Evolutionary conservation across 2,113 vertebrate species (phyloP).

Genomic region (Eretmochelys imbricata): DNA sequence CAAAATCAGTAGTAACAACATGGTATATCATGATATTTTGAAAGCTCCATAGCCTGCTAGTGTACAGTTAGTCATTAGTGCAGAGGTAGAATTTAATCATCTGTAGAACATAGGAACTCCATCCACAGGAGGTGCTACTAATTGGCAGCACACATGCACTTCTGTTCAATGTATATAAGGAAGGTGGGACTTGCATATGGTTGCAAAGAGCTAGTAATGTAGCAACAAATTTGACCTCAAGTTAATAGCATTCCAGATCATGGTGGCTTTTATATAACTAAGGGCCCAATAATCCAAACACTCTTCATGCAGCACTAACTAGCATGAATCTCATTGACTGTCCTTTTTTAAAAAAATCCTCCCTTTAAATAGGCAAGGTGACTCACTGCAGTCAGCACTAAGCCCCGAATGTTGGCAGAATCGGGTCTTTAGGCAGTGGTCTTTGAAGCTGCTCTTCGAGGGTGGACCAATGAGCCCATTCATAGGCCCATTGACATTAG

Average conservation of each 20-base stretch:
- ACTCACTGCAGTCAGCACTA: neutral
- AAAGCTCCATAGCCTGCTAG: neutral
- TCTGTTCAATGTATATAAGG: neutral
- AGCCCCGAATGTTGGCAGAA: neutral
- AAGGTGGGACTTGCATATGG: neutral
- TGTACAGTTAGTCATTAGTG: neutral
- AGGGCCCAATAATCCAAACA: constrained; percentile 12
- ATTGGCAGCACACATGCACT: neutral
- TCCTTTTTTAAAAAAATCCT: neutral
- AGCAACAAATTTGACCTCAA: neutral
- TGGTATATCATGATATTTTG: neutral
- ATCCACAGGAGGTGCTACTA: neutral
- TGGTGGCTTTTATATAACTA: constrained; percentile 35
- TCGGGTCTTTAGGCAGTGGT: neutral
- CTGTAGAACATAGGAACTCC: neutral
- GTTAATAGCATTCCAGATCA: constrained; percentile 8
- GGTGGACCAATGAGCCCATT: neutral
- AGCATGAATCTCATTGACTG: neutral
- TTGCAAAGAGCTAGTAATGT: neutral
- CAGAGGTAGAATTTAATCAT: neutral
- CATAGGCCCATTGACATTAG: neutral
- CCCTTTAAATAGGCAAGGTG: neutral
- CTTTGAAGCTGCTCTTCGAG: neutral
- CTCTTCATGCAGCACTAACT: neutral
- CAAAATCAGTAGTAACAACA: neutral